Conservation (phyloP, 1,140 invertebrate genomes). For the Trialeurodes vaporariorum region DNA sequence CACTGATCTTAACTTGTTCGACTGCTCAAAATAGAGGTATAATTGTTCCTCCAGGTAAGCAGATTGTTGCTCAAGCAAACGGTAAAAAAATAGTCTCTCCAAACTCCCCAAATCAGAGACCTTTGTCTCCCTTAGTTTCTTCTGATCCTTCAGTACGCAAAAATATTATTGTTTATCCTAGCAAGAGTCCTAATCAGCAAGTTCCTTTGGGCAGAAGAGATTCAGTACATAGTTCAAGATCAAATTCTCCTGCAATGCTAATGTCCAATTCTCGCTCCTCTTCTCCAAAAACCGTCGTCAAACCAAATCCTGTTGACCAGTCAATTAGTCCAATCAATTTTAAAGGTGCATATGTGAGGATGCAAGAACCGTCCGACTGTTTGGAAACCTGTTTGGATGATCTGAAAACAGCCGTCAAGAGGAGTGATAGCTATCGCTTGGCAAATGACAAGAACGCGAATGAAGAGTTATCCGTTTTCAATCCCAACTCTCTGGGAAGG, state of each 20-base stretch:
- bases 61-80: constrained; percentile 13
- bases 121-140: constrained; percentile 13
- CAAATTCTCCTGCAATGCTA: background rate
- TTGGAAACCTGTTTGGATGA: constrained; percentile 19
- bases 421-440: constrained; percentile 74
- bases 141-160: constrained; percentile 5
- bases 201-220: background rate
- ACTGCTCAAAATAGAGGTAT: background rate
- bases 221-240: background rate
- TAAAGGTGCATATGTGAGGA: constrained; percentile 26
- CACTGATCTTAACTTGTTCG: background rate
- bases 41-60: background rate
- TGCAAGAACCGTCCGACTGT: constrained; percentile 23
- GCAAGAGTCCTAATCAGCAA: background rate
- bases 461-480: constrained; percentile 15
- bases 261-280: constrained; percentile 10
- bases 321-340: background rate
- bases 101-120: constrained; percentile 1
- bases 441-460: constrained; percentile 43
- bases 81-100: constrained; percentile 5
- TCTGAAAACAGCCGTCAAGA: constrained; percentile 45
- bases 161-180: constrained; percentile 1
- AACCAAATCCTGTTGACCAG: constrained; percentile 16
- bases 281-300: constrained; percentile 23
- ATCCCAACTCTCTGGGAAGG: constrained; percentile 22